Percentiles rank a stretch among this genome's conserved stretches.
Evolutionary conservation across 2,113 vertebrate species (phyloP).

Genomic region (Mormyrus lacerda): DNA sequence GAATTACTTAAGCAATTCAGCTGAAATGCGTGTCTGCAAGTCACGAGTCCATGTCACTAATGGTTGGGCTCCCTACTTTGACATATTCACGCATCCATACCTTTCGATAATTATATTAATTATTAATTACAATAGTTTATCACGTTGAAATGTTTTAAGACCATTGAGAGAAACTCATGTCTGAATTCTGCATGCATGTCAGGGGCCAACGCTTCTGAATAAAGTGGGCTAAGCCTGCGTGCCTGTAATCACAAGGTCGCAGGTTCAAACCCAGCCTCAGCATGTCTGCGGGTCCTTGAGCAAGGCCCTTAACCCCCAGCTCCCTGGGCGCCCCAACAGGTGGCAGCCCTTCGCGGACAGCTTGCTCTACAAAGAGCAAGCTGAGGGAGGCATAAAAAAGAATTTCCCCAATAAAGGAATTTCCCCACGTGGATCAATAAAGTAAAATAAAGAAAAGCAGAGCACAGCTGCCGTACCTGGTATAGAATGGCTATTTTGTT

Average conservation of each 20-base stretch:
- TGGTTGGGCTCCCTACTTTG: neutral
- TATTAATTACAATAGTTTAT: neutral
- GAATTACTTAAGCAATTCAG: neutral
- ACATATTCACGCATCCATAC: neutral
- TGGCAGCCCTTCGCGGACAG: no score
- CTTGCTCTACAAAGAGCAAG: no score
- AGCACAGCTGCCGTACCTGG: constrained; percentile 48
- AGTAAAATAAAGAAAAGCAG: no score
- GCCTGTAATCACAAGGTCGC: no score
- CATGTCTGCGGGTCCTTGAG: no score
- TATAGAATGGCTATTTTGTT: constrained; percentile 75
- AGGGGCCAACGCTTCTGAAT: neutral
- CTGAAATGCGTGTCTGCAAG: neutral
- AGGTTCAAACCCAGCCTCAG: no score
- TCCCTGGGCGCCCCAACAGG: no score
- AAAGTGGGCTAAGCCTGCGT: no score
- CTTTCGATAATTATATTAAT: neutral
- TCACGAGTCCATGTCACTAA: neutral
- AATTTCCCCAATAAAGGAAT: no score
- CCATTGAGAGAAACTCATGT: neutral
- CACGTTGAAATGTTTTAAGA: neutral
- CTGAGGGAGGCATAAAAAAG: no score
- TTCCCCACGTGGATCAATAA: no score
- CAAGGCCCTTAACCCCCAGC: no score
- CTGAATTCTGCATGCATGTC: neutral